These are phyloP conservation scores for Holcopasites calliopsidis DNA, from an alignment of 1,140 invertebrate species.

Conservation along the genomic window DNA sequence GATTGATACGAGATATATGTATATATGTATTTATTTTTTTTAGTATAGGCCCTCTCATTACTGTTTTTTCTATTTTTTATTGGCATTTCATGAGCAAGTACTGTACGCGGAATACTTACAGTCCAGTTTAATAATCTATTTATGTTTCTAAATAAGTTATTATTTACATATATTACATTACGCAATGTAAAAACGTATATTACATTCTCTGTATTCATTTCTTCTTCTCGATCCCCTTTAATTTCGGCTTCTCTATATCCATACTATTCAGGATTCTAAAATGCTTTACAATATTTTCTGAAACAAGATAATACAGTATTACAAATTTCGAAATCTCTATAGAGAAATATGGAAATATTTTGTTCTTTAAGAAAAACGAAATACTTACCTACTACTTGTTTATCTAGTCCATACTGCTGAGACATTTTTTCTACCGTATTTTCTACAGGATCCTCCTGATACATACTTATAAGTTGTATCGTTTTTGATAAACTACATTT, in stretches of 20 bases:
- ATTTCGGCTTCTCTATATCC: neutral
- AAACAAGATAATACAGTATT: conserved; percentile 23
- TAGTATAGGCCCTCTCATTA: no score
- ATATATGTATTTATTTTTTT: neutral
- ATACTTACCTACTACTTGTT: conserved; percentile 81
- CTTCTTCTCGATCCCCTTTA: neutral
- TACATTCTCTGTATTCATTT: neutral
- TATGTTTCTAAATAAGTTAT: neutral
- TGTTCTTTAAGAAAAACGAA: conserved; percentile 1
- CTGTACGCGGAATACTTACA: no score
- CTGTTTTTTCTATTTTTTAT: no score
- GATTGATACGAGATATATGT: neutral
- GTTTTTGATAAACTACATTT: conserved; percentile 73
- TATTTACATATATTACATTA: no score
- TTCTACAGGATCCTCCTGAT: conserved; percentile 81
- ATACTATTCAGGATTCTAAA: conserved; percentile 6
- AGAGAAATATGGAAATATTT: neutral
- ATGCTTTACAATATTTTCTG: conserved; percentile 40
- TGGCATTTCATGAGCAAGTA: no score
- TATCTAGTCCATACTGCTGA: conserved; percentile 83
- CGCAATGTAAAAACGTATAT: no score
- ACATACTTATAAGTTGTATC: conserved; percentile 82
- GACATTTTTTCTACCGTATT: conserved; percentile 83
- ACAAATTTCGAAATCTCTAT: neutral
- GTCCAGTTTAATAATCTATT: no score